Conservation (phyloP, 1,140 invertebrate species). For the Adoxophyes honmai region DNA sequence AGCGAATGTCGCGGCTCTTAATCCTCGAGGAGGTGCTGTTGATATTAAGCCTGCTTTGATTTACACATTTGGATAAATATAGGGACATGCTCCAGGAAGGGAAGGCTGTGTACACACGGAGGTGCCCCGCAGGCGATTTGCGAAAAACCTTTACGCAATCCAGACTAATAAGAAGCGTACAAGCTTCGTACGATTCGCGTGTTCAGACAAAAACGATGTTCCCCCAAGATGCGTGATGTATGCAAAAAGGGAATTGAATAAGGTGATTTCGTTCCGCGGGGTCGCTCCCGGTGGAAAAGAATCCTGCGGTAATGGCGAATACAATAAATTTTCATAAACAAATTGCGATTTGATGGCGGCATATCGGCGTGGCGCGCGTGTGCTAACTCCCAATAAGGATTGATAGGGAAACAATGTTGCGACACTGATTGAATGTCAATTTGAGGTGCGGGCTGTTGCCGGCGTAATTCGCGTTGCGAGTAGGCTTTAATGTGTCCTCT, state of each 20-base stretch:
- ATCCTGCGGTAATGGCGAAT: constrained; percentile 73
- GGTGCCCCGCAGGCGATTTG: constrained; percentile 39
- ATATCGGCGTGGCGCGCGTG: constrained; percentile 61
- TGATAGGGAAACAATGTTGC: constrained; percentile 74
- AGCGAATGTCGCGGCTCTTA: background rate
- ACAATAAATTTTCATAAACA: constrained; percentile 78
- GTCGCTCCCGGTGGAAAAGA: constrained; percentile 73
- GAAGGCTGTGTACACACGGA: constrained; percentile 25
- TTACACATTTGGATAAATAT: constrained; percentile 15
- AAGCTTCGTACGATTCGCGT: constrained; percentile 69
- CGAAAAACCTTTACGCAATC: constrained; percentile 59
- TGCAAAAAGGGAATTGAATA: constrained; percentile 77
- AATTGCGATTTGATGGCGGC: constrained; percentile 75
- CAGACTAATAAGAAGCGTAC: constrained; percentile 70
- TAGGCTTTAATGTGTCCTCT: background rate
- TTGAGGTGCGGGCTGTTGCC: constrained; percentile 44
- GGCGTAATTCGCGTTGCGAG: constrained; percentile 48
- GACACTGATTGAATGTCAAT: constrained; percentile 76
- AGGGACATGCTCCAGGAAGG: constrained; percentile 15
- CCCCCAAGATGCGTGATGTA: constrained; percentile 66
- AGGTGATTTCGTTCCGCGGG: constrained; percentile 72
- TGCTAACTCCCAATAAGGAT: constrained; percentile 69
- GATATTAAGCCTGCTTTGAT: constrained; percentile 10
- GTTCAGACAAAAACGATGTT: constrained; percentile 68
- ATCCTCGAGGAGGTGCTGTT: background rate